Evolutionary conservation across 2,113 vertebrate genomes (phyloP).

Genomic region (Mus musculus): GRCm39 chr14:122579501-122580000

Average conservation of each 20-base stretch:
- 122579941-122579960: not conserved
- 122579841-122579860: not conserved
- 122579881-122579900: slow-evolving; percentile 22
- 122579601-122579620: not conserved
- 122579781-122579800: slow-evolving; percentile 24
- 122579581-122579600: not conserved
- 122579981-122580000: not conserved
- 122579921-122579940: not conserved
- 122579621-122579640: not conserved
- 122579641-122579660: not conserved
- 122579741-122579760: not conserved
- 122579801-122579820: slow-evolving; percentile 33
- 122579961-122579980: not conserved
- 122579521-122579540: not conserved
- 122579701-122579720: not conserved
- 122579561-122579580: not conserved
- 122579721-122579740: slow-evolving; percentile 16
- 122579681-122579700: not conserved
- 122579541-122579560: not conserved
- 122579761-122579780: slow-evolving; percentile 8
- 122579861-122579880: slow-evolving; percentile 1
- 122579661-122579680: not conserved
- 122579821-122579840: not conserved
- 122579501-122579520: not conserved
- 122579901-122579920: not conserved